Evolutionary conservation across 1,140 invertebrate species (phyloP).

Genomic region (Colletes latitarsis): DNA sequence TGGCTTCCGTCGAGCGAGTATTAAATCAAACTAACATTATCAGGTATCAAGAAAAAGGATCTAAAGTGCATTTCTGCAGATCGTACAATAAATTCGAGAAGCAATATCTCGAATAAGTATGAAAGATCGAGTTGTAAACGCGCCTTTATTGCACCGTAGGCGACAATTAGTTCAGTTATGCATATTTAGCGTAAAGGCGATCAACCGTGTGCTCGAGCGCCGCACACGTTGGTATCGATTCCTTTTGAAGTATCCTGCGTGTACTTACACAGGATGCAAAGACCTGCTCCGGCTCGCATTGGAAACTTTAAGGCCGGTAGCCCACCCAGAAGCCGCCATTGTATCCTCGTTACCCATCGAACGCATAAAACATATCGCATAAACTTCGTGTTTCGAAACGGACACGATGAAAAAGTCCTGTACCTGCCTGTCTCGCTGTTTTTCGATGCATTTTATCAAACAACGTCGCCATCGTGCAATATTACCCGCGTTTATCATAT

Average conservation of each 20-base stretch:
- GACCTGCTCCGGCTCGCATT: conserved; percentile 19
- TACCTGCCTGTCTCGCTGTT: not conserved
- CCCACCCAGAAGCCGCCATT: conserved; percentile 49
- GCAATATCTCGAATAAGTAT: no score
- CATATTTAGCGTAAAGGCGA: not conserved
- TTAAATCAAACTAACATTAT: no score
- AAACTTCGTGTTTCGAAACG: conserved; percentile 18
- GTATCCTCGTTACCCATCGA: conserved; percentile 45
- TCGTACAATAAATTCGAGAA: no score
- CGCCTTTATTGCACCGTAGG: not conserved
- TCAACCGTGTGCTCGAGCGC: not conserved
- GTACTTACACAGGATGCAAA: conserved; percentile 14
- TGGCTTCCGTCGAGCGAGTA: no score
- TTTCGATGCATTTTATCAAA: not conserved
- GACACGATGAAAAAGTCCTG: conserved; percentile 2
- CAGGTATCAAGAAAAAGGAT: no score
- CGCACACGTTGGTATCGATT: conserved; percentile 13
- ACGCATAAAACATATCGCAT: conserved; percentile 49
- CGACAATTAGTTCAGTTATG: conserved; percentile 1
- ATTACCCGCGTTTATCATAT: no score
- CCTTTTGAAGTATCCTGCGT: conserved; percentile 10
- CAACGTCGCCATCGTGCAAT: not conserved
- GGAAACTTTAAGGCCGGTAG: conserved; percentile 44
- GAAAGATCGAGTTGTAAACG: not conserved
- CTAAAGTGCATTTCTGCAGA: no score